Evolutionary conservation across 1,140 invertebrate genomes (phyloP), one percentile per base, ranked within the genome.

Genomic region (Samia ricini): DNA sequence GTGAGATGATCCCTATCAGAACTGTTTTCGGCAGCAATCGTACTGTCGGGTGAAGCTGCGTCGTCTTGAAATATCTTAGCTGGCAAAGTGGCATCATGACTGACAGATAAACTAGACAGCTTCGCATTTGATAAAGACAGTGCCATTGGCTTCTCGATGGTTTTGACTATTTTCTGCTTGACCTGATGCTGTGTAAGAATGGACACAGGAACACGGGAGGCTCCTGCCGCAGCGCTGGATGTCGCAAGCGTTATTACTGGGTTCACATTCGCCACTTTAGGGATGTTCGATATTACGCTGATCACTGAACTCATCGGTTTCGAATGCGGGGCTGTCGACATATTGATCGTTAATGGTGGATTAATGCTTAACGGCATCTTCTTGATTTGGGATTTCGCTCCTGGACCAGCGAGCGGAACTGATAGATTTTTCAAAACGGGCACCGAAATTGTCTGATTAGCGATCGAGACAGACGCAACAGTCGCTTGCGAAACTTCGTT

Each of bases 61-160:
- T 93, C 93, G 72, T 93, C 92, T 85, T 93, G 92, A 69, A 93
- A 93, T 70, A 93, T 93, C 76, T 93, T 93, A 8, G 92, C 92
- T 7, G 93, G 93, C 18, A 93, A 78, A 21, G 88, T 89, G 10
- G 80, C 90, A 61, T 93, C 92, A 66, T 92, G 92, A 3, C 91
- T 89, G n/a, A 91, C 87, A 1, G 91, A 88, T 51, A 93, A 78
- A 52, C 92, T 92, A 18, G 93, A 87, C 29, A 92, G 75, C 61
- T 92, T 91, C 20, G 90, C 82, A 62, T 83, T 88, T 19, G 88
- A 88, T n/a, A 91, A 73, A 18, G 90, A 85, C 23, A 92, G 83
- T 5, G 89, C 87, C 68, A 92, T 91, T 4, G 92, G 91, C 71
- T 92, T 92, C 71, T 91, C 89, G 26, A 91, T 88, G 15, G 89